phyloP scores from a whole-genome alignment of 1,140 invertebrate species.

The Drosophila saltans region DNA sequence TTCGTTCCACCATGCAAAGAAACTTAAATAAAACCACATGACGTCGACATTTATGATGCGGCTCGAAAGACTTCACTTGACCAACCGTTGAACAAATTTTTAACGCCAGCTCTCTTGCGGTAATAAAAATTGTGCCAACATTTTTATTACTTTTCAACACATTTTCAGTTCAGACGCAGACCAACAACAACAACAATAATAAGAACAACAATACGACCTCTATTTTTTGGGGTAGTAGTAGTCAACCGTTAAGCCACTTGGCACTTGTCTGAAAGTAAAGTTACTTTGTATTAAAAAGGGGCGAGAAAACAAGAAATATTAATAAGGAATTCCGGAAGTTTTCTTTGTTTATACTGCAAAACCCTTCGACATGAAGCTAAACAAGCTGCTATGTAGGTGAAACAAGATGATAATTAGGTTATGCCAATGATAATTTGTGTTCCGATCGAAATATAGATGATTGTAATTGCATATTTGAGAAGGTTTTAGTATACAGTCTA shows the following conservation, averaged over 20 bases:
- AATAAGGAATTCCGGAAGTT: not conserved
- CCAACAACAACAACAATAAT: not conserved
- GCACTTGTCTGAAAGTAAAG: not conserved
- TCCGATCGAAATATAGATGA: too few species aligned
- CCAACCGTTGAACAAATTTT: constrained; percentile 23
- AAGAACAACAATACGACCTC: not conserved
- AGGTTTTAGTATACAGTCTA: too few species aligned
- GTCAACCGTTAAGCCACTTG: constrained; percentile 6
- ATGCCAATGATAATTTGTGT: too few species aligned
- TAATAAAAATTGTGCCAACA: constrained; percentile 78
- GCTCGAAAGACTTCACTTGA: constrained; percentile 17
- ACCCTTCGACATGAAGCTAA: not conserved
- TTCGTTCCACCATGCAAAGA: not conserved
- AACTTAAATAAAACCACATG: constrained; percentile 53
- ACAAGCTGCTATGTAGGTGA: too few species aligned
- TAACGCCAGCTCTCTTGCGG: constrained; percentile 57
- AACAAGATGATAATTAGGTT: too few species aligned
- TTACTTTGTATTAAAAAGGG: constrained; percentile 1
- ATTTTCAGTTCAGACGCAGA: constrained; percentile 33
- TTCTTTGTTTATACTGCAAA: not conserved
- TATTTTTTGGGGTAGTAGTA: constrained; percentile 1
- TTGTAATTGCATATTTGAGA: too few species aligned
- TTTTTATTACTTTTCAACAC: constrained; percentile 82
- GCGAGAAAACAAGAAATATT: not conserved
- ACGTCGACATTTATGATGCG: constrained; percentile 60